These are phyloP conservation scores for Tenthredo scrophulariae DNA, from an alignment of 2,888 invertebrate genomes.

Conservation along the genomic window DNA sequence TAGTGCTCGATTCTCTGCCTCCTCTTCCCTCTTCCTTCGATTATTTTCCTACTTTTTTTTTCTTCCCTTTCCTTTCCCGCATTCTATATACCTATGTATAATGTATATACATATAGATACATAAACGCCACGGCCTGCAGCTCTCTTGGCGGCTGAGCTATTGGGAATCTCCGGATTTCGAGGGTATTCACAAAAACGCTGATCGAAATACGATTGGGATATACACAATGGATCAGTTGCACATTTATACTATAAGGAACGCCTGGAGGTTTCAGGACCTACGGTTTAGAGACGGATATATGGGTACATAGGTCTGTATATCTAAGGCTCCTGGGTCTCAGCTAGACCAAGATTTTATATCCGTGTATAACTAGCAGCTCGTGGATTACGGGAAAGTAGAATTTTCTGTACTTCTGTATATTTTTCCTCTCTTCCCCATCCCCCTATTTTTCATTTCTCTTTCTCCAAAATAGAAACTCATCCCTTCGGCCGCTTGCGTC, in stretches of 20 bases:
- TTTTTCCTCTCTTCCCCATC: too few species aligned
- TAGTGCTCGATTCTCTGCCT: not conserved
- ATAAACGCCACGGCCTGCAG: not conserved
- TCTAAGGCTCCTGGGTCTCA: not conserved
- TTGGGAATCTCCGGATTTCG: constrained; percentile 40
- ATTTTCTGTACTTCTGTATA: not conserved
- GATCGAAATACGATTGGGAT: constrained; percentile 58
- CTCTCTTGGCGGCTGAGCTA: constrained; percentile 21
- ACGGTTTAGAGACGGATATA: not conserved
- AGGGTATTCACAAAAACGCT: constrained; percentile 55
- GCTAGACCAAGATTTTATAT: not conserved
- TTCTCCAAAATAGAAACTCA: too few species aligned
- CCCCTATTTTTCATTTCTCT: too few species aligned
- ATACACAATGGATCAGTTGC: constrained; percentile 57
- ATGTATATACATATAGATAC: too few species aligned
- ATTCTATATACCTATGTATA: not conserved
- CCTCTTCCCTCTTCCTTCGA: not conserved
- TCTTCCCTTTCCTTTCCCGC: not conserved
- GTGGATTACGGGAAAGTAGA: not conserved
- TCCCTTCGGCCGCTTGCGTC: too few species aligned
- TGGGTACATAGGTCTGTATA: not conserved
- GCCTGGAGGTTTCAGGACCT: constrained; percentile 43
- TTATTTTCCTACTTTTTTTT: not conserved
- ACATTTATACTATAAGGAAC: constrained; percentile 44
- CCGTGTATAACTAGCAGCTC: not conserved